A percentile compares a stretch with the other conserved stretches of the same genome.
phyloP scores from a whole-genome alignment of 2,113 vertebrate species.

The Antechinus stuartii region DNA sequence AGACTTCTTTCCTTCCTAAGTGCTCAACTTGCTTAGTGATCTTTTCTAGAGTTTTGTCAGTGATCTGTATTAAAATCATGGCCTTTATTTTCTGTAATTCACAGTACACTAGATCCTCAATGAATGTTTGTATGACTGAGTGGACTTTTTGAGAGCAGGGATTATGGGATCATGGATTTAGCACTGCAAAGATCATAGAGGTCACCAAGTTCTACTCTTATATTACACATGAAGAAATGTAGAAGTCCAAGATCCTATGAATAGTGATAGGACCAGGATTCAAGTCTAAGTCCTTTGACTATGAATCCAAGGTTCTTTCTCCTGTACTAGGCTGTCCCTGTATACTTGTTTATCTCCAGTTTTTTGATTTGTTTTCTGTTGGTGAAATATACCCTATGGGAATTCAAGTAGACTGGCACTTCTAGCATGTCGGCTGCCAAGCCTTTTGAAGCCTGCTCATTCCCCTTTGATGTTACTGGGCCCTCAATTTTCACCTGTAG shows the following conservation, averaged over 20 bases:
- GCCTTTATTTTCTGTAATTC: background rate
- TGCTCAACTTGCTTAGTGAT: background rate
- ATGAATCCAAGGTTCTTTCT: background rate
- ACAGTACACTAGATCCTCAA: background rate
- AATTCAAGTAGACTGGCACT: background rate
- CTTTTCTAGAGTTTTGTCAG: background rate
- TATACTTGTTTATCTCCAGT: background rate
- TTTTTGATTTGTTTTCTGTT: background rate
- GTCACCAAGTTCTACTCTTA: background rate
- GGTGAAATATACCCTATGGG: too few species aligned
- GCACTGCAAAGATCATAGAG: background rate
- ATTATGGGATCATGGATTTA: background rate
- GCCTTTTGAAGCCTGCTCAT: too few species aligned
- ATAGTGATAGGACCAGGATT: background rate
- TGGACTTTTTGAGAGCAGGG: background rate
- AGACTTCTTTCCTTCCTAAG: background rate
- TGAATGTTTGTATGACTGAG: background rate
- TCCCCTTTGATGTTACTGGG: too few species aligned
- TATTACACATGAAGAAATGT: background rate
- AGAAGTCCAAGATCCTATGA: background rate
- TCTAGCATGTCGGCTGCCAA: background rate
- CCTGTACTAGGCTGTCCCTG: background rate
- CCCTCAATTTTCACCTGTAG: too few species aligned
- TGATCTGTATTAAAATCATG: background rate
- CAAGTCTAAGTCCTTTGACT: background rate